These are phyloP conservation scores for Tubulanus polymorphus DNA, from an alignment of 2,888 invertebrate species.

Conservation along the genomic window DNA sequence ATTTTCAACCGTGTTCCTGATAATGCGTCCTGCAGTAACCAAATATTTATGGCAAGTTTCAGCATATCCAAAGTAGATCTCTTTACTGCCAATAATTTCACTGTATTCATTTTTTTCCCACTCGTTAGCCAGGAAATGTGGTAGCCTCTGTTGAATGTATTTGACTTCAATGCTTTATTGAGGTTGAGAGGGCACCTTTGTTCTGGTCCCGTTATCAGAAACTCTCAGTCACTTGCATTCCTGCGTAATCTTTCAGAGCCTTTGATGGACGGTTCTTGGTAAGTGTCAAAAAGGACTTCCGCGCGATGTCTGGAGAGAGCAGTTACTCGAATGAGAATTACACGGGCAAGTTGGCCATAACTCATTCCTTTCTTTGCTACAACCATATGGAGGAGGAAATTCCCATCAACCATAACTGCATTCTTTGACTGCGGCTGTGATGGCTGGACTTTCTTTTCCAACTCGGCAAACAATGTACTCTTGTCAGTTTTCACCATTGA, in stretches of 20 bases:
- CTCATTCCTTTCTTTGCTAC: not conserved
- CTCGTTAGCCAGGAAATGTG: not conserved
- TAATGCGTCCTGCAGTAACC: not conserved
- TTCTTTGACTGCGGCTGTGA: not conserved
- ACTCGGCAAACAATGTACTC: not conserved
- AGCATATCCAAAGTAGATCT: not conserved
- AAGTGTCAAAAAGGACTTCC: conserved; percentile 8
- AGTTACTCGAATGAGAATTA: not conserved
- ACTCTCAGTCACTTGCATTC: not conserved
- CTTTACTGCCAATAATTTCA: not conserved
- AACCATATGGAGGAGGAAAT: conserved; percentile 3
- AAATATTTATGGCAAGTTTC: not conserved
- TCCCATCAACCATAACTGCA: conserved; percentile 4
- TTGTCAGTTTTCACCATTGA: not conserved
- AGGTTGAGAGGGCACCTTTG: not conserved
- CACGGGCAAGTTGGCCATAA: conserved; percentile 1
- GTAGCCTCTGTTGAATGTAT: not conserved
- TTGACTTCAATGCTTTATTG: not conserved
- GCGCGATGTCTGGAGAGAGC: not conserved
- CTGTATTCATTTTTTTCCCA: not conserved
- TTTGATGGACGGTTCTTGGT: conserved; percentile 8
- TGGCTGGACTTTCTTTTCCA: not conserved
- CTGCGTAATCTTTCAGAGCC: conserved; percentile 2
- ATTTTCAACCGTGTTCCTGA: not conserved
- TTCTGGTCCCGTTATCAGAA: not conserved